A percentile compares a stretch with the other conserved stretches of the same genome.
These are phyloP conservation scores for Gallinago stenura DNA, from an alignment of 2,797 vertebrate genomes.

Conservation along the genomic window DNA sequence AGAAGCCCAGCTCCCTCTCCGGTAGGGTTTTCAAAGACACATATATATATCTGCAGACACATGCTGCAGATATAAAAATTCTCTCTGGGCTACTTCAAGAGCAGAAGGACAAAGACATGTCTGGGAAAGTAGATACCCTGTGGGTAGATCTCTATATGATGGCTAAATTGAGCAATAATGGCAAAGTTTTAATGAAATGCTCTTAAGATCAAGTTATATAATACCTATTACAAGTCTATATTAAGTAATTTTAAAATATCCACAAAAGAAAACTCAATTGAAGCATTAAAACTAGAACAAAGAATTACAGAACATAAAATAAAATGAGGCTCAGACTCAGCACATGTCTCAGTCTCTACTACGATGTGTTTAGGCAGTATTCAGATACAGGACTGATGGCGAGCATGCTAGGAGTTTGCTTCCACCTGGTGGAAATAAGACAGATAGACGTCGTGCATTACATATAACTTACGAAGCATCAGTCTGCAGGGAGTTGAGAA, in stretches of 20 bases:
- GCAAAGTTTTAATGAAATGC: constrained; percentile 32
- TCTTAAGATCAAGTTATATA: constrained; percentile 35
- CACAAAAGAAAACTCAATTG: constrained; percentile 40
- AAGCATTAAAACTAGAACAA: neutral
- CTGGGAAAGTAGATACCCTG: constrained; percentile 56
- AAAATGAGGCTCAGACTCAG: neutral
- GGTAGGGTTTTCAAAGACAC: neutral
- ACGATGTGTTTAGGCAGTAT: neutral
- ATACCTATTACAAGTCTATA: neutral
- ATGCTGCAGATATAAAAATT: neutral
- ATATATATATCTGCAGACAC: neutral
- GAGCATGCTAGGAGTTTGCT: constrained; percentile 29
- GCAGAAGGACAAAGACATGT: constrained; percentile 48
- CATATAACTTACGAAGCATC: constrained; percentile 88
- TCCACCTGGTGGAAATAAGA: constrained; percentile 74
- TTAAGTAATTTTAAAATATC: constrained; percentile 32
- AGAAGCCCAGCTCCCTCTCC: neutral
- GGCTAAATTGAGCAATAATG: constrained; percentile 51
- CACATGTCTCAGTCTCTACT: neutral
- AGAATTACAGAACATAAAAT: constrained; percentile 33
- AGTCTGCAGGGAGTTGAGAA: constrained; percentile 93
- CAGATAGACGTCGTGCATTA: neutral
- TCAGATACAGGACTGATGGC: neutral
- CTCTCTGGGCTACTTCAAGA: constrained; percentile 17
- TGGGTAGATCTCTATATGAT: constrained; percentile 27